Conservation (phyloP, 1,140 invertebrate genomes). For the Ctenoplectra terminalis region DNA sequence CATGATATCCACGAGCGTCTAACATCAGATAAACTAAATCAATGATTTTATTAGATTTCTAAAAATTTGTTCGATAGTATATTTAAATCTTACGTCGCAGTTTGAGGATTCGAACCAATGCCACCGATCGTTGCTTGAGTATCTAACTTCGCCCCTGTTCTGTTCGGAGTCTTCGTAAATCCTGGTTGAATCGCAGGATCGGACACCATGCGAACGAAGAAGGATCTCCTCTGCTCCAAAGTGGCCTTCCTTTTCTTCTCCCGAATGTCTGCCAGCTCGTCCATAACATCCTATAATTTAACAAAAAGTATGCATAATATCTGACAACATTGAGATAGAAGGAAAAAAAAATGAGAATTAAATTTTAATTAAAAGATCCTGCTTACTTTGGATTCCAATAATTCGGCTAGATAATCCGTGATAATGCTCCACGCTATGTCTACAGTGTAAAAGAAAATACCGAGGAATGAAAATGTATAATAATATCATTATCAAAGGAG, state of each 20-base stretch:
- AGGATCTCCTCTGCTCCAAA: constrained; percentile 94
- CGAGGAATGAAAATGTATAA: neutral
- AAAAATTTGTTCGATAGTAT: neutral
- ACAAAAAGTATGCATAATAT: neutral
- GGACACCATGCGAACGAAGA: constrained; percentile 98
- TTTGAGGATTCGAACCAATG: constrained; percentile 66
- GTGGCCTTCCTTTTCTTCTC: constrained; percentile 89
- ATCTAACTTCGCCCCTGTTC: constrained; percentile 77
- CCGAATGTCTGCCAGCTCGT: constrained; percentile 87
- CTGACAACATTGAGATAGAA: neutral
- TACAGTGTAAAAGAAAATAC: constrained; percentile 76
- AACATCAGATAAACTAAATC: constrained; percentile 42
- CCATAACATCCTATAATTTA: constrained; percentile 84
- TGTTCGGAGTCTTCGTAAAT: constrained; percentile 81
- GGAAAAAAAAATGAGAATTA: neutral
- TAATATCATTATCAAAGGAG: neutral
- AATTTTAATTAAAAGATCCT: neutral
- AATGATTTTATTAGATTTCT: constrained; percentile 5
- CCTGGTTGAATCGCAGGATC: constrained; percentile 93
- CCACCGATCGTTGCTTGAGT: constrained; percentile 78
- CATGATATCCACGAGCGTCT: constrained; percentile 94
- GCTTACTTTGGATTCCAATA: constrained; percentile 87
- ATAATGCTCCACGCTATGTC: constrained; percentile 96
- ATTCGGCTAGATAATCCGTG: constrained; percentile 91
- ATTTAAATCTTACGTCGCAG: constrained; percentile 38